Evolutionary conservation across 2,113 vertebrate genomes (phyloP).

Genomic region (Crotalus helleri): DNA sequence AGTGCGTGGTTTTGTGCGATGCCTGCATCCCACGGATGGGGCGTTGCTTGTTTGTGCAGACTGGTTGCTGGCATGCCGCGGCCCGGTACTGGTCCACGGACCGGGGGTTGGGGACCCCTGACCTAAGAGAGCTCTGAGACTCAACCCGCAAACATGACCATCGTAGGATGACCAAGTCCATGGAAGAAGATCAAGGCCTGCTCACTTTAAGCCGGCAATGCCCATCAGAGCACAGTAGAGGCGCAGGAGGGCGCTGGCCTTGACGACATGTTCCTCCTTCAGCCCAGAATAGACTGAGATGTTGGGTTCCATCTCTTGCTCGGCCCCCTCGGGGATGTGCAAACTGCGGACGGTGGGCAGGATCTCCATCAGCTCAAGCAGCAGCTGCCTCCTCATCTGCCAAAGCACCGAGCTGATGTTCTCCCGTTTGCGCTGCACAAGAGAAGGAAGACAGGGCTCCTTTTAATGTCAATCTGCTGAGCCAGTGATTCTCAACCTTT

Average conservation of each 20-base stretch:
- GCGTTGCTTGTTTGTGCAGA: too few species aligned
- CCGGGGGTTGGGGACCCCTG: too few species aligned
- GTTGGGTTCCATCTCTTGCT: conserved; percentile 70
- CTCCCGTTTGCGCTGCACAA: conserved; percentile 85
- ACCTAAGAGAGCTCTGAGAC: background rate
- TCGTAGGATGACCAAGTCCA: background rate
- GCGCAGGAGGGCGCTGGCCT: conserved; percentile 90
- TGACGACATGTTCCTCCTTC: conserved; percentile 94
- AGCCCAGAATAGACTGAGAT: conserved; percentile 86
- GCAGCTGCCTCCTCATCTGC: conserved; percentile 96
- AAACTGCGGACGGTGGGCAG: conserved; percentile 89
- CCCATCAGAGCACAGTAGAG: conserved; percentile 98
- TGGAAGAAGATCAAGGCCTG: background rate
- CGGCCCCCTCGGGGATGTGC: conserved; percentile 77
- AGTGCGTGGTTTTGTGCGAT: too few species aligned
- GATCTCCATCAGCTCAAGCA: conserved; percentile 92
- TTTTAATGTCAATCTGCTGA: background rate
- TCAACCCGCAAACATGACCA: background rate
- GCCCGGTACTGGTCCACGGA: too few species aligned
- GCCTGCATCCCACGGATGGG: too few species aligned
- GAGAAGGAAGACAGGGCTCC: background rate
- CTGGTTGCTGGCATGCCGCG: too few species aligned
- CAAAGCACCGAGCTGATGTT: conserved; percentile 91
- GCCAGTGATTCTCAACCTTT: background rate
- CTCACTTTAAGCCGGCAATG: conserved; percentile 94